A percentile compares a stretch with the other conserved stretches of the same genome.
These are phyloP conservation scores for Caenorhabditis inopinata DNA, from an alignment of 1,140 invertebrate species.

Conservation along the genomic window DNA sequence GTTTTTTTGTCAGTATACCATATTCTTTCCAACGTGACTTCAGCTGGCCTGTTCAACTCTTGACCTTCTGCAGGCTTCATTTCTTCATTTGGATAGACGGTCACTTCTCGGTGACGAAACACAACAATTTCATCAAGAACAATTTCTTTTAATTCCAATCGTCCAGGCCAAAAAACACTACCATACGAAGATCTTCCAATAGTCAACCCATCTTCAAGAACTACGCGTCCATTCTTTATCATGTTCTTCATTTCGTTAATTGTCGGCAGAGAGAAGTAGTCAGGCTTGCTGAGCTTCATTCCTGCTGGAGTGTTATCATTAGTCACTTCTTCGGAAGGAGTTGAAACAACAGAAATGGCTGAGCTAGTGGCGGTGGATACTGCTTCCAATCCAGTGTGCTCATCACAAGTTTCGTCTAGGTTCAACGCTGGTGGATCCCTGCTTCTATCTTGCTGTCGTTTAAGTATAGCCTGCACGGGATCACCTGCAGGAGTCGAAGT, in stretches of 20 bases:
- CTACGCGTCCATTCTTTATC: constrained; percentile 36
- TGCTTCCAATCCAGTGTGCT: background rate
- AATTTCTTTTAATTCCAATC: constrained; percentile 51
- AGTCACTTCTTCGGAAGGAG: background rate
- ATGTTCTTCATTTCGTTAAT: constrained; percentile 34
- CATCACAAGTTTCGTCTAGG: background rate
- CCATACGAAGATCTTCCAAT: constrained; percentile 87
- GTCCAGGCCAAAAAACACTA: constrained; percentile 79
- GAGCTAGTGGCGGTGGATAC: background rate
- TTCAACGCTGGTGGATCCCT: constrained; percentile 11
- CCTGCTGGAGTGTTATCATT: background rate
- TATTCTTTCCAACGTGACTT: constrained; percentile 86
- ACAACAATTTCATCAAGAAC: constrained; percentile 68
- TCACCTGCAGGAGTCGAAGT: background rate
- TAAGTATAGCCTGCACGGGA: background rate
- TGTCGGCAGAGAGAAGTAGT: constrained; percentile 40
- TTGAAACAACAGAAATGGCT: background rate
- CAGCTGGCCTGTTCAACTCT: constrained; percentile 85
- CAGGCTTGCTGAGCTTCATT: background rate
- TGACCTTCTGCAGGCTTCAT: constrained; percentile 78
- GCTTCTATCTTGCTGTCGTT: background rate
- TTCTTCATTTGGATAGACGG: constrained; percentile 69
- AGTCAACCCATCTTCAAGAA: constrained; percentile 74
- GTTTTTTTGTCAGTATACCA: constrained; percentile 87
- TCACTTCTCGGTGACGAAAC: constrained; percentile 73